Conservation (phyloP, 2,888 invertebrate genomes). For the Stegophylla sp. region DNA sequence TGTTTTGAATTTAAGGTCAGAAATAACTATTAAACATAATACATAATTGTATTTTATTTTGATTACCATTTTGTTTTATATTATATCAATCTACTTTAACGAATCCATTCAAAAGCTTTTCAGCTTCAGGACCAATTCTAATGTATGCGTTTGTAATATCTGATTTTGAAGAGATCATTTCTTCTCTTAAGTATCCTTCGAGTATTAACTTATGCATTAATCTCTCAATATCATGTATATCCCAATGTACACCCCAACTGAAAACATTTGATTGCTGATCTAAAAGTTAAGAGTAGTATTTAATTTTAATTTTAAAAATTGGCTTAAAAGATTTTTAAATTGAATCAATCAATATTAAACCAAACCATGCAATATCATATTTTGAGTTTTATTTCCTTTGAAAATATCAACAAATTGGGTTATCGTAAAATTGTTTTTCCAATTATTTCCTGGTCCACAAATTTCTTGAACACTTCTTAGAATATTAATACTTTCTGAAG, state of each 20-base stretch:
- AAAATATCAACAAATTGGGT: conserved; percentile 76
- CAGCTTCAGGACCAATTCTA: conserved; percentile 75
- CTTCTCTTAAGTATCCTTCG: conserved; percentile 78
- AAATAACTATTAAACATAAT: conserved; percentile 16
- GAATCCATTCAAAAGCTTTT: conserved; percentile 67
- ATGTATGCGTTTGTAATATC: conserved; percentile 86
- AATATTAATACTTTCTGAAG: conserved; percentile 77
- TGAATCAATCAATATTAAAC: background rate
- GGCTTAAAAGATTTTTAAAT: background rate
- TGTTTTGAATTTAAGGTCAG: conserved; percentile 18
- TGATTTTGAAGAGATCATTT: conserved; percentile 74
- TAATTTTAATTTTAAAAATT: background rate
- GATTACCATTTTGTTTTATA: background rate
- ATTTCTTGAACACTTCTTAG: conserved; percentile 74
- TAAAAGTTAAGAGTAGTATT: conserved; percentile 60
- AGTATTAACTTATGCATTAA: conserved; percentile 82
- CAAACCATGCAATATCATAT: conserved; percentile 68
- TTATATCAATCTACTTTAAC: conserved; percentile 64
- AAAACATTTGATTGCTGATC: conserved; percentile 72
- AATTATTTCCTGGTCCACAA: conserved; percentile 64
- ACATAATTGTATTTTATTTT: too few relatives aligned
- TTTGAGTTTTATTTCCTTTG: conserved; percentile 75
- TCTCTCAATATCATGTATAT: conserved; percentile 78
- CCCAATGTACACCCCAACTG: conserved; percentile 73
- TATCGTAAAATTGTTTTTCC: conserved; percentile 71